These are phyloP conservation scores for Dallia pectoralis DNA, from an alignment of 2,797 vertebrate species.

Conservation along the genomic window DNA sequence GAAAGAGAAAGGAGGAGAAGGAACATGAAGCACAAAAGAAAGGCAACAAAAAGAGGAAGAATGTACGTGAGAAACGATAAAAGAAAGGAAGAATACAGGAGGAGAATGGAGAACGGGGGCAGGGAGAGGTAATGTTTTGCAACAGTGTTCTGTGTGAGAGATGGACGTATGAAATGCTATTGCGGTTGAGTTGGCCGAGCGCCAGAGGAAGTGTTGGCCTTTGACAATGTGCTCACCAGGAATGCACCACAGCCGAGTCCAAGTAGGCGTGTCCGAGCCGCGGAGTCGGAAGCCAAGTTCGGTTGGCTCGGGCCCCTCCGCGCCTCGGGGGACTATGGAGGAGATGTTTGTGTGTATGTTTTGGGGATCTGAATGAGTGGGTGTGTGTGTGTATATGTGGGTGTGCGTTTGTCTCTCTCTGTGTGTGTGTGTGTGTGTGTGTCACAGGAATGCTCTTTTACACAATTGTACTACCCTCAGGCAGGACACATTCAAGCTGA, in stretches of 20 bases:
- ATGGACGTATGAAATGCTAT: conserved; percentile 75
- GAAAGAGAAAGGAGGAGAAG: conserved; percentile 3
- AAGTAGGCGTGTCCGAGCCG: conserved; percentile 73
- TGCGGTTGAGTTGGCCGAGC: conserved; percentile 64
- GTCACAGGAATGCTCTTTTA: conserved; percentile 72
- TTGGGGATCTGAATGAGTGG: conserved; percentile 29
- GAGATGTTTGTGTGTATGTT: conserved; percentile 50
- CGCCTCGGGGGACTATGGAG: conserved; percentile 57
- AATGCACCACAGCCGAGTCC: conserved; percentile 74
- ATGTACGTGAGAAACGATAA: not conserved
- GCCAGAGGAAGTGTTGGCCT: conserved; percentile 78
- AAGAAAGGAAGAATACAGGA: conserved; percentile 23
- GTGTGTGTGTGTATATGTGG: not conserved
- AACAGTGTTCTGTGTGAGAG: conserved; percentile 53
- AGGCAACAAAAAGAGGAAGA: not conserved
- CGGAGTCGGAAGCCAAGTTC: conserved; percentile 77
- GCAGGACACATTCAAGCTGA: conserved; percentile 61
- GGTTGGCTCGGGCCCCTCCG: conserved; percentile 65
- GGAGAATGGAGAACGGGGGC: not conserved
- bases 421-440: conserved; percentile 46
- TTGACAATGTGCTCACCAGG: conserved; percentile 81
- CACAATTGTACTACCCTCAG: conserved; percentile 62
- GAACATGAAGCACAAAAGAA: not conserved
- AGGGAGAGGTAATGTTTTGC: conserved; percentile 30
- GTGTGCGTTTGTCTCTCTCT: not conserved